These are phyloP conservation scores for Nestor notabilis DNA, from an alignment of 2,113 vertebrate genomes.

Conservation along the genomic window DNA sequence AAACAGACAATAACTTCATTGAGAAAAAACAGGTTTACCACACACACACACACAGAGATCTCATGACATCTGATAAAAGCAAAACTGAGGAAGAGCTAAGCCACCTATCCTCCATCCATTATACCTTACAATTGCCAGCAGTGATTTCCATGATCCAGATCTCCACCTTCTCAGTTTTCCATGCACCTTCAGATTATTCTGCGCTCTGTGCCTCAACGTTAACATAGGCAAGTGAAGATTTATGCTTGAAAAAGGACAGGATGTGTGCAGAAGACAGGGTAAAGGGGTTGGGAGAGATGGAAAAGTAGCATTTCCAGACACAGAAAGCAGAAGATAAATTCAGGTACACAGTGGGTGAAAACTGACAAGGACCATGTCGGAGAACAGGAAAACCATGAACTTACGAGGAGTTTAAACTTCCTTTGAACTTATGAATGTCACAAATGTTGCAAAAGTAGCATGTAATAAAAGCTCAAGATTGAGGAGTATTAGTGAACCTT, in stretches of 20 bases:
- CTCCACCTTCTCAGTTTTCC: not conserved
- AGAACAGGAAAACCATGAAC: not conserved
- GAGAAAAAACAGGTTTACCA: conserved; percentile 20
- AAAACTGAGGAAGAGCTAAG: not conserved
- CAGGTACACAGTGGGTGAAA: not conserved
- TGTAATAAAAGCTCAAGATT: not conserved
- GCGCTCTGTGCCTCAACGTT: not conserved
- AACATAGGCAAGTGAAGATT: not conserved
- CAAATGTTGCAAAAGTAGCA: not conserved
- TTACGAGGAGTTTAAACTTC: not conserved
- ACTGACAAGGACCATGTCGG: not conserved
- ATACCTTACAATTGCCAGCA: not conserved
- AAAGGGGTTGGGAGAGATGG: not conserved
- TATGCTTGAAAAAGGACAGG: not conserved
- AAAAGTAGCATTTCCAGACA: not conserved
- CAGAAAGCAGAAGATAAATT: not conserved
- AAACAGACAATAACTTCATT: conserved; percentile 24
- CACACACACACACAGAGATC: not conserved
- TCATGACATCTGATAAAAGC: conserved; percentile 7
- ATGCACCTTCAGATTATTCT: not conserved
- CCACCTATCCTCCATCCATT: not conserved
- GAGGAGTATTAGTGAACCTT: not conserved
- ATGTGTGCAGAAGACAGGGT: not conserved
- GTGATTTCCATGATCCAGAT: not conserved
- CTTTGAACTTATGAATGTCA: not conserved